Conservation (phyloP, 2,888 invertebrate species). For the Cosmia pyralina region DNA sequence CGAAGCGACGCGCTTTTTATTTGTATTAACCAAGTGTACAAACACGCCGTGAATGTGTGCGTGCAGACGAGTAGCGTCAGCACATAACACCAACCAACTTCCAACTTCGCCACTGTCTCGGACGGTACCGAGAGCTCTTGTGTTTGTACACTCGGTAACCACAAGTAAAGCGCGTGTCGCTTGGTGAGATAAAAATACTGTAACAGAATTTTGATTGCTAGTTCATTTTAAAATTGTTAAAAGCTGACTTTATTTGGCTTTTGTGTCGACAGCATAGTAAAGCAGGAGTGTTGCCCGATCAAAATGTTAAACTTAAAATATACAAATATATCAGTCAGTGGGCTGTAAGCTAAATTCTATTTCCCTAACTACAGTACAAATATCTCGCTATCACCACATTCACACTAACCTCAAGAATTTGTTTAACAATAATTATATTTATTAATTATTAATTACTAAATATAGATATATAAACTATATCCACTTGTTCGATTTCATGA, state of each 20-base stretch:
- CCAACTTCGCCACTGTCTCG: too few species aligned
- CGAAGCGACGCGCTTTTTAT: too few species aligned
- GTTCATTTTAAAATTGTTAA: conserved; percentile 48
- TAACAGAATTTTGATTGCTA: conserved; percentile 47
- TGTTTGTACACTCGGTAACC: too few species aligned
- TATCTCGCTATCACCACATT: conserved; percentile 59
- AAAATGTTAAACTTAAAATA: conserved; percentile 82
- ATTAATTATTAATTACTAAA: conserved; percentile 68
- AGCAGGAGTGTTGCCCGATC: conserved; percentile 73
- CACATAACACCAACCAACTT: too few species aligned
- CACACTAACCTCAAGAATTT: conserved; percentile 66
- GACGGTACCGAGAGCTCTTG: too few species aligned
- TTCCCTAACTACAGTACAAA: conserved; percentile 78
- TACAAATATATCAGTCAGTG: conserved; percentile 88
- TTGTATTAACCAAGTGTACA: too few species aligned
- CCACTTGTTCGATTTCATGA: conserved; percentile 88
- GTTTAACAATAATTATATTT: conserved; percentile 68
- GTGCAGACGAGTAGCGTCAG: too few species aligned
- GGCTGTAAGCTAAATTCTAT: conserved; percentile 78
- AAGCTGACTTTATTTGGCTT: conserved; percentile 48
- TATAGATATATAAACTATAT: conserved; percentile 74
- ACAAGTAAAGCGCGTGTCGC: too few species aligned
- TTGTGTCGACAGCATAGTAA: conserved; percentile 54
- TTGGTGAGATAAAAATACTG: too few species aligned
- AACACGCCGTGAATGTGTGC: too few species aligned